phyloP scores from a whole-genome alignment of 23 tunicate genomes.

The Aplidium turbinatum region DNA sequence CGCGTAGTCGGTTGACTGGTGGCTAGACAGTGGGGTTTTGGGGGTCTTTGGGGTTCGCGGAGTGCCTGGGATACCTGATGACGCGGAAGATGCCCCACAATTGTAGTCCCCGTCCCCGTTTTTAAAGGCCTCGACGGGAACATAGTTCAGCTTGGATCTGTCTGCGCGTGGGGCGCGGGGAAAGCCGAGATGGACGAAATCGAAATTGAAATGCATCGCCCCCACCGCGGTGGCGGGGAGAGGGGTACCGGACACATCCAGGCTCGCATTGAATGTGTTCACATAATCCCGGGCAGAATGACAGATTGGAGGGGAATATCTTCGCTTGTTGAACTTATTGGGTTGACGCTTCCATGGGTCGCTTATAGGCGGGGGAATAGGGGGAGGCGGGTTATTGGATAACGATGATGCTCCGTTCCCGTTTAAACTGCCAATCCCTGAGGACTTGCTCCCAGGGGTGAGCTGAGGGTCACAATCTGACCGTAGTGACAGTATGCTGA shows the following conservation, averaged over 20 bases:
- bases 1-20: conserved; percentile 72
- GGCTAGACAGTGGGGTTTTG: conserved; percentile 34
- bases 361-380: conserved; percentile 51
- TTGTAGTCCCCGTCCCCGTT: conserved; percentile 56
- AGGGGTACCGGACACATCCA: conserved; percentile 90
- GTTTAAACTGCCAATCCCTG: conserved; percentile 87
- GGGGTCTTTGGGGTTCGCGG: conserved; percentile 88
- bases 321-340: conserved; percentile 22
- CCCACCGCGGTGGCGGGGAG: conserved; percentile 84
- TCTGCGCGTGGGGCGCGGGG: conserved; percentile 24
- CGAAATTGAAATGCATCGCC: conserved; percentile 68
- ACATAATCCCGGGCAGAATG: conserved; percentile 78
- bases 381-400: conserved; percentile 35
- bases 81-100: conserved; percentile 83
- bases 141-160: conserved; percentile 44
- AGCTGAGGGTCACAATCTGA: conserved; percentile 79
- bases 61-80: conserved; percentile 93
- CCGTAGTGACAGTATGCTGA: conserved; percentile 63
- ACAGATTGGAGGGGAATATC: conserved; percentile 16
- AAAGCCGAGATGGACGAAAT: conserved; percentile 46
- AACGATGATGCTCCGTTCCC: conserved; percentile 48
- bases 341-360: conserved; percentile 59
- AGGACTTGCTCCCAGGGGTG: conserved; percentile 86
- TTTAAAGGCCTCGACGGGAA: conserved; percentile 63
- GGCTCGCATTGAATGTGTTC: conserved; percentile 76